Percentiles rank a stretch among this genome's conserved stretches.
phyloP scores from a whole-genome alignment of 2,797 vertebrate genomes.

The Acrossocheilus fasciatus region DNA sequence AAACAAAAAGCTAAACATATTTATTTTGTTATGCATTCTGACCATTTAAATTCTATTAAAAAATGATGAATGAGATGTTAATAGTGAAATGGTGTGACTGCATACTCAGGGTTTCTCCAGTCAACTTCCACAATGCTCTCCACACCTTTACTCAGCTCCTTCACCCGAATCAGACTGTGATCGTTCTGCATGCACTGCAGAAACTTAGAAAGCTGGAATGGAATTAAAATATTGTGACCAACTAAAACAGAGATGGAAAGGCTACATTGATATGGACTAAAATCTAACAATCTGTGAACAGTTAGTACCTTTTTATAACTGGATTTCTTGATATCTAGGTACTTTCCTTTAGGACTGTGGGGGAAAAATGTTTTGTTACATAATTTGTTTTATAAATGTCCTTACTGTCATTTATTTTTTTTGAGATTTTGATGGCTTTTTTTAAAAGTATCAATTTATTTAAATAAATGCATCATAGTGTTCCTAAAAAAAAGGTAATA shows the following conservation, averaged over 20 bases:
- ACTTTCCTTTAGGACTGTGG: constrained; percentile 86
- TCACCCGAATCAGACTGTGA: constrained; percentile 86
- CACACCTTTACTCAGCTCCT: constrained; percentile 94
- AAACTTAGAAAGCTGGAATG: constrained; percentile 91
- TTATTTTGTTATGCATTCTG: background rate
- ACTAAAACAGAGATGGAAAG: background rate
- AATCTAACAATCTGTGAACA: constrained; percentile 1
- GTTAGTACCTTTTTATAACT: constrained; percentile 94
- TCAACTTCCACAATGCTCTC: constrained; percentile 95
- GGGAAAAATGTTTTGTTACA: background rate
- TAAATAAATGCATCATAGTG: no score
- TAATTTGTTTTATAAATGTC: no score
- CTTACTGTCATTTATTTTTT: no score
- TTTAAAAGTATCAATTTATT: no score
- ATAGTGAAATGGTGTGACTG: constrained; percentile 36
- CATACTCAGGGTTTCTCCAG: constrained; percentile 92
- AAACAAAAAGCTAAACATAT: background rate
- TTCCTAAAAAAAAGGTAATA: background rate
- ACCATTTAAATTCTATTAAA: background rate
- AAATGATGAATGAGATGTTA: background rate
- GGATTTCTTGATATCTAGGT: constrained; percentile 95
- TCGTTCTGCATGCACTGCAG: constrained; percentile 93
- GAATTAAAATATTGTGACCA: background rate
- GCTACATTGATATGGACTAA: background rate
- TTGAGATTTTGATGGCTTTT: no score